Evolutionary conservation across 2,113 vertebrate genomes (phyloP).

Genomic region (Peromyscus maniculatus): DNA sequence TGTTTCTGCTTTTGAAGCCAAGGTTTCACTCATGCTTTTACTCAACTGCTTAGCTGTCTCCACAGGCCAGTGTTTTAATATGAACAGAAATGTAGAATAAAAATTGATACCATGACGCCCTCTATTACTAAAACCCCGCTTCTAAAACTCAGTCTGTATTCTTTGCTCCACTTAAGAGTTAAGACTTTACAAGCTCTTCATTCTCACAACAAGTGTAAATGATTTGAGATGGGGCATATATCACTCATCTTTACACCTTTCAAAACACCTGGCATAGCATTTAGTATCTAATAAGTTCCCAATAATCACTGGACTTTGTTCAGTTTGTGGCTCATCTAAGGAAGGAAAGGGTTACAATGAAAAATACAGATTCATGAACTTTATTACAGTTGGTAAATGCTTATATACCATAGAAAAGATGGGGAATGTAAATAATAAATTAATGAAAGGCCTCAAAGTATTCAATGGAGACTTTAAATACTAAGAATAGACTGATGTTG

Average conservation of each 20-base stretch:
- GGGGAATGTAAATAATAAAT: conserved; percentile 50
- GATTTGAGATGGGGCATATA: not conserved
- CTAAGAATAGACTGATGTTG: conserved; percentile 32
- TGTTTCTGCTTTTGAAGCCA: not conserved
- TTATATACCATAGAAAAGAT: conserved; percentile 12
- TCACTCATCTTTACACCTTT: conserved; percentile 28
- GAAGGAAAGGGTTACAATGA: conserved; percentile 40
- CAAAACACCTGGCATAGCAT: not conserved
- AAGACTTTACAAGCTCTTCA: not conserved
- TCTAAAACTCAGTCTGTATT: not conserved
- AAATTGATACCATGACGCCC: not conserved
- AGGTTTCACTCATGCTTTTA: not conserved
- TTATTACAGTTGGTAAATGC: not conserved
- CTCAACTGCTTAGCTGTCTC: not conserved
- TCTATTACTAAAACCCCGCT: not conserved
- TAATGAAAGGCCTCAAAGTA: not conserved
- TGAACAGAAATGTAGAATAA: not conserved
- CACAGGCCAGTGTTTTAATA: not conserved
- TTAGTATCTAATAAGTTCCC: not conserved
- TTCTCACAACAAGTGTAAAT: not conserved
- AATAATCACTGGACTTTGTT: not conserved
- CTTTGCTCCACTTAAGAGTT: conserved; percentile 1
- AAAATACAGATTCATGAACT: conserved; percentile 27
- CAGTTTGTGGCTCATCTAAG: conserved; percentile 42
- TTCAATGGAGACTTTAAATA: conserved; percentile 21